Evolutionary conservation across 2,113 vertebrate species (phyloP), one percentile per base, ranked within the genome.

Genomic region (Tenebrosternarchus preto): DNA sequence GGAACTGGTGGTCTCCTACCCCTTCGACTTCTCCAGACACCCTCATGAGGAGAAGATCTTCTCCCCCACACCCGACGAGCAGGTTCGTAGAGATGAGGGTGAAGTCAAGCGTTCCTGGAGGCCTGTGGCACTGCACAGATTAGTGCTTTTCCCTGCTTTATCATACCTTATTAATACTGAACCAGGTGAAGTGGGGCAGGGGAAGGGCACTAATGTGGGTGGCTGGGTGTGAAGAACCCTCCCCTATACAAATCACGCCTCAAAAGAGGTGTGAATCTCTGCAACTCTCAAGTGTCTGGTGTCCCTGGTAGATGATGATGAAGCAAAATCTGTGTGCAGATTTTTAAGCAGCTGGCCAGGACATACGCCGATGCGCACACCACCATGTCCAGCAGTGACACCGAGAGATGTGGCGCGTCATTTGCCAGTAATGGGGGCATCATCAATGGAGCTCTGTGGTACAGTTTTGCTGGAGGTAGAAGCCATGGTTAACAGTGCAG

Each of bases 391-490:
- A 93, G 96, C 87, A 92, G 91, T 22, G 95, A 96, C 0, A 96
- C 96, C 7, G 89, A 94, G 3, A 90, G 96, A 74, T 99, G 98
- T 8, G 98, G 98, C 11, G 95, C 96, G 82, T 95, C 92, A 81
- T 99, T 99, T 88, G 93, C 93, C 71, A 92, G 88, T 39, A 93
- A 85, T 0, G 92, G 95, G 43, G 95, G 96, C 86, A 95, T 99
- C 90, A 95, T 96, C 88, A 99, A 99, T 4, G 98, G 98, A 29
- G 98, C 98, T 0, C 89, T 93, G 88, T 99, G 98, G 98, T 99
- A 99, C 92, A 98, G 97, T 90, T 98, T 99, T 88, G 92, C 95
- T 55, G 97, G 97, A 90, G 97, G 98, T 99, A 91, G 90, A 92
- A 5, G 3, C n/a, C 56, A n/a, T 19, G 20, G 19, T 59, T 22